Percentiles rank a stretch among this genome's conserved stretches.
Evolutionary conservation across 2,797 vertebrate genomes (phyloP).

Genomic region (Rhyacichthys aspro): DNA sequence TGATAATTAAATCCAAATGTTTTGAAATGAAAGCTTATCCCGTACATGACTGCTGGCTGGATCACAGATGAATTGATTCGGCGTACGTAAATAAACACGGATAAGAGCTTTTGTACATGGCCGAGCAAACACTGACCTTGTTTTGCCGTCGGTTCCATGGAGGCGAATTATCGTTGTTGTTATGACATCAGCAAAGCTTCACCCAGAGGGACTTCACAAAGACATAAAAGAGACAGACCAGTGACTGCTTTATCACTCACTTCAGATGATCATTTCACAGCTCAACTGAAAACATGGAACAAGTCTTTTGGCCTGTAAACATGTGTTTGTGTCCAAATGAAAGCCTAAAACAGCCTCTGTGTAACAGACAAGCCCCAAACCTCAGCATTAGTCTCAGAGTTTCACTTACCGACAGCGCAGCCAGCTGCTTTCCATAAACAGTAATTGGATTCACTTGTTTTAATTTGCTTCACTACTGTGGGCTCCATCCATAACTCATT

Average conservation of each 20-base stretch:
- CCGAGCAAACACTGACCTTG: slow-evolving; percentile 63
- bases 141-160: slow-evolving; percentile 65
- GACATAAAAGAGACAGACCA: slow-evolving; percentile 21
- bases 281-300: slow-evolving; percentile 22
- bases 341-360: slow-evolving; percentile 10
- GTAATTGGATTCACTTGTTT: slow-evolving; percentile 74
- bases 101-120: slow-evolving; percentile 64
- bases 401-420: slow-evolving; percentile 49
- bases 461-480: slow-evolving; percentile 68
- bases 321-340: slow-evolving; percentile 14
- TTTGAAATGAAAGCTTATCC: slow-evolving; percentile 78
- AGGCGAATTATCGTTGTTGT: slow-evolving; percentile 57
- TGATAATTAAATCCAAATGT: slow-evolving; percentile 82
- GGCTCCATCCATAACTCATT: slow-evolving; percentile 61
- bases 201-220: slow-evolving; percentile 38
- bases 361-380: slow-evolving; percentile 33
- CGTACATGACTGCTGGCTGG: slow-evolving; percentile 72
- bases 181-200: slow-evolving; percentile 62
- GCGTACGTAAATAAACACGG: slow-evolving; percentile 75
- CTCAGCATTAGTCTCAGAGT: slow-evolving; percentile 34
- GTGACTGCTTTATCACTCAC: slow-evolving; percentile 9
- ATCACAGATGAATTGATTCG: slow-evolving; percentile 74
- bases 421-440: slow-evolving; percentile 74
- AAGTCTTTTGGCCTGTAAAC: slow-evolving; percentile 14
- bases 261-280: slow-evolving; percentile 13